These are phyloP conservation scores for Zygaena filipendulae DNA, from an alignment of 2,888 invertebrate genomes.

Conservation along the genomic window DNA sequence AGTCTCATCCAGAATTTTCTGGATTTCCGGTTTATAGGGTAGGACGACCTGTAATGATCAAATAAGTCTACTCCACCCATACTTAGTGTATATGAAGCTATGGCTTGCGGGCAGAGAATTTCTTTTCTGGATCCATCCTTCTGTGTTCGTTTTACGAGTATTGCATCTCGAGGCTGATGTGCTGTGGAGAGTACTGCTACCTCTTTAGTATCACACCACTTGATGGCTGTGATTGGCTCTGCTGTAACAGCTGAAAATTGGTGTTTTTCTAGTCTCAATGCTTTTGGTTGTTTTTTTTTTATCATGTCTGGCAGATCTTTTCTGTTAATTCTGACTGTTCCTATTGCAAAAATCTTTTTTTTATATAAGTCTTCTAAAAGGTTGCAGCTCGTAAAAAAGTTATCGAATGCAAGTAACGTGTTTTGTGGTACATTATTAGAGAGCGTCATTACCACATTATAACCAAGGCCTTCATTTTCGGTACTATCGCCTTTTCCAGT, in stretches of 20 bases:
- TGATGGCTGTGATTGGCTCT: slow-evolving; percentile 19
- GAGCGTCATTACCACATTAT: slow-evolving; percentile 16
- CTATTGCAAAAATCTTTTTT: slow-evolving; percentile 20
- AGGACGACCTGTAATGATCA: slow-evolving; percentile 14
- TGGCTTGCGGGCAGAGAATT: slow-evolving; percentile 14
- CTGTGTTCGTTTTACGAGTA: slow-evolving; percentile 15
- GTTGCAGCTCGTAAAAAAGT: slow-evolving; percentile 22
- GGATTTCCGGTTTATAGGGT: slow-evolving; percentile 11
- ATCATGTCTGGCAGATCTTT: slow-evolving; percentile 21
- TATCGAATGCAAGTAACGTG: slow-evolving; percentile 24
- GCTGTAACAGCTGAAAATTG: slow-evolving; percentile 21
- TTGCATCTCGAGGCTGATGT: slow-evolving; percentile 9
- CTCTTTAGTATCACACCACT: slow-evolving; percentile 13
- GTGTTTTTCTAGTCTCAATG: slow-evolving; percentile 20
- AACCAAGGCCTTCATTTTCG: slow-evolving; percentile 18
- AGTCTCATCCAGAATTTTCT: slow-evolving; percentile 15
- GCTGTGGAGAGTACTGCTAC: slow-evolving; percentile 9
- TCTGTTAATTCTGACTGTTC: slow-evolving; percentile 21
- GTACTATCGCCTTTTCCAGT: slow-evolving; percentile 18
- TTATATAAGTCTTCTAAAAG: slow-evolving; percentile 19
- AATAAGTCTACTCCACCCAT: slow-evolving; percentile 19
- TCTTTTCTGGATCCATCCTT: slow-evolving; percentile 16
- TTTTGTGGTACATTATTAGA: slow-evolving; percentile 17
- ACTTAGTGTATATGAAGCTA: slow-evolving; percentile 15
- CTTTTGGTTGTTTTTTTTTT: slow-evolving; percentile 18